Evolutionary conservation across 1,140 invertebrate genomes (phyloP), one percentile per base, ranked within the genome.

Genomic region (Drosophila watanabei): DNA sequence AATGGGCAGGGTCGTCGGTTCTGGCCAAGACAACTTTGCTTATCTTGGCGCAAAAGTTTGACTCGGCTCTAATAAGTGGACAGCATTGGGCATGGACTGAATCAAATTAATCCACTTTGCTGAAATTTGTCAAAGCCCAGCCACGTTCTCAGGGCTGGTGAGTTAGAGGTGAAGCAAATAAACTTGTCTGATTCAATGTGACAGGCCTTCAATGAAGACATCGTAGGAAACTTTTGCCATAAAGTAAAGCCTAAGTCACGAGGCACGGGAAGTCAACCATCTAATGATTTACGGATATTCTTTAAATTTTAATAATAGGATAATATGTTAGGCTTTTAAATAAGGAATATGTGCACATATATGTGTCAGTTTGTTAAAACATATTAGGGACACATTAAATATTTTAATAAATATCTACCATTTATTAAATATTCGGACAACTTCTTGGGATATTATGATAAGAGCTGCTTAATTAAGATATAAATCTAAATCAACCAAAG

Each of bases 21-120:
- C 30, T 11, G 37, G 41, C 35, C 43, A 49, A 46, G 54, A 20
- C 51, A 79, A 88, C 49, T 85, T 90, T 85, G 66, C 61, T 56
- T 65, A 72, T 78, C 65, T 68, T 61, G 73, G 41, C 16, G 48
- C 60, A 41, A 89, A 87, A 80, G 39, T 88, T 88, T 51, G 52
- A 30, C 30, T 43, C n/a, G 65, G 59, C 70, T 62, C 58, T 68
- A 45, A 54, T 64, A 59, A 62, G 56, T 48, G 37, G 48, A 68
- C 39, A 28, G 48, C 49, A 72, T 52, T 46, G 58, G 66, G 30
- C 46, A 41, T 48, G 48, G 52, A 77, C 72, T 80, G 16, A 88
- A 83, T 88, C 79, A 82, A 87, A 87, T 87, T 88, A 87, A 87
- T 87, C 84, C 80, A 87, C 80, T 83, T 69, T 60, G 59, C 76